These are phyloP conservation scores for Willisornis vidua DNA, from an alignment of 2,113 vertebrate genomes.

Conservation along the genomic window DNA sequence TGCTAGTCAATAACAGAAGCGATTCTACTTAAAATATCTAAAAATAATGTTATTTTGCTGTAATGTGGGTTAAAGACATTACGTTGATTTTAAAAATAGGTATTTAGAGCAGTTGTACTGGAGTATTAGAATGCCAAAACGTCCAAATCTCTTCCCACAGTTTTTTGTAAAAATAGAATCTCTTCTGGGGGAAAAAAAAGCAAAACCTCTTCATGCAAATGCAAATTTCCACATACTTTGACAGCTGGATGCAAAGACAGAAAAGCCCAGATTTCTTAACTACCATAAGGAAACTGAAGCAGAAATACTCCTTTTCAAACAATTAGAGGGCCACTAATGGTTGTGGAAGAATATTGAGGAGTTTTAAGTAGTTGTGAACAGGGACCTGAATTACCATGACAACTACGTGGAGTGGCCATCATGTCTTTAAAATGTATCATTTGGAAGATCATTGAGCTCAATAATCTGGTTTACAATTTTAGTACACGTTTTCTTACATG, in stretches of 20 bases:
- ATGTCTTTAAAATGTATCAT: background rate
- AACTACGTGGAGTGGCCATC: background rate
- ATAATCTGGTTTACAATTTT: background rate
- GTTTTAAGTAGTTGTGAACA: background rate
- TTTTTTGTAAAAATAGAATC: slow-evolving; percentile 35
- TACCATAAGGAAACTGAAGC: background rate
- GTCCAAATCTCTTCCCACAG: slow-evolving; percentile 28
- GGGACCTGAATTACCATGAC: background rate
- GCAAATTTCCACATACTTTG: slow-evolving; percentile 10
- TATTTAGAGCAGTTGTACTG: slow-evolving; percentile 17
- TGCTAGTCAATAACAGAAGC: background rate
- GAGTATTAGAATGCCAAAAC: slow-evolving; percentile 13
- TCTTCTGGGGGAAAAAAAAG: background rate
- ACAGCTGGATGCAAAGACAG: background rate
- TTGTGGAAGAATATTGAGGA: background rate
- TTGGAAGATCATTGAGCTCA: background rate
- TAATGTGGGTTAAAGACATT: background rate
- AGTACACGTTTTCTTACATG: background rate
- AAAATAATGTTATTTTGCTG: background rate
- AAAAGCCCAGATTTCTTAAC: background rate
- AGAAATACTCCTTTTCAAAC: background rate
- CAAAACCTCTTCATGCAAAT: background rate
- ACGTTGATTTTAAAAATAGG: background rate
- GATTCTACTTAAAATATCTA: background rate
- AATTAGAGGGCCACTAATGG: background rate